Base-by-base conservation (phyloP, 2,888 invertebrate species). In the Chloromyia formosa region DNA sequence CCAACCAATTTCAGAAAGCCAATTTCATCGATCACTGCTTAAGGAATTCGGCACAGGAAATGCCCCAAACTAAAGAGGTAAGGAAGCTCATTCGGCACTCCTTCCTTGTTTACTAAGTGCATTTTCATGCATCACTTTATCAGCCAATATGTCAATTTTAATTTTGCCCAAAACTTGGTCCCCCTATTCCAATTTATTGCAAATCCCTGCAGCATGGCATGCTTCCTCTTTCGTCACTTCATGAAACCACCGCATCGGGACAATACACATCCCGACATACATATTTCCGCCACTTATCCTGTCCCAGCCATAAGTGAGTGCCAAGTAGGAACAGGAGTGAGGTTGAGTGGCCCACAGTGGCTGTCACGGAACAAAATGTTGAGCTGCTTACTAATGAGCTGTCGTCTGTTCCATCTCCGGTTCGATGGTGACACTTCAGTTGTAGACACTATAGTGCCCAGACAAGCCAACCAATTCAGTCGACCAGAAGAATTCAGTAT, bases 381-480 rank as follows among this genome's bases (percentile, higher is more conserved):
- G 62, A 62, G 12, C 40, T 62, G 62, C 62, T 14, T 62, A 62
- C 62, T 62, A 62, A 62, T 62, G 40, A 62, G 40, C 18, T 62
- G 62, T 62, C 62, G 62, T 62, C 62, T 62, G 16, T 40, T 16
- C 62, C 62, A 62, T 62, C 40, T 62, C 62, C 27, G 40, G 35
- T 49, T 49, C 49, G 16, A 49, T n/a, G 49, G 10, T 49, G 49
- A 7, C 27, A 35, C 27, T 35, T 35, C 27, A 35, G 27, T 10
- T 49, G 14, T 49, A 35, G 49, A 49, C 5, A 49, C 49, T 49
- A 49, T n/a, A 49, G 3, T n/a, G 42, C 5, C 42, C 49, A 49
- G 12, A 49, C 27, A 35, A n/a, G 2, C 27, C 2, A 35, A 35
- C 27, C 27, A 35, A 35, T 35, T 35, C 27, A 35, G 27, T 4